Evolutionary conservation across 2,113 vertebrate species (phyloP).

Genomic region (Anseranas semipalmata): DNA sequence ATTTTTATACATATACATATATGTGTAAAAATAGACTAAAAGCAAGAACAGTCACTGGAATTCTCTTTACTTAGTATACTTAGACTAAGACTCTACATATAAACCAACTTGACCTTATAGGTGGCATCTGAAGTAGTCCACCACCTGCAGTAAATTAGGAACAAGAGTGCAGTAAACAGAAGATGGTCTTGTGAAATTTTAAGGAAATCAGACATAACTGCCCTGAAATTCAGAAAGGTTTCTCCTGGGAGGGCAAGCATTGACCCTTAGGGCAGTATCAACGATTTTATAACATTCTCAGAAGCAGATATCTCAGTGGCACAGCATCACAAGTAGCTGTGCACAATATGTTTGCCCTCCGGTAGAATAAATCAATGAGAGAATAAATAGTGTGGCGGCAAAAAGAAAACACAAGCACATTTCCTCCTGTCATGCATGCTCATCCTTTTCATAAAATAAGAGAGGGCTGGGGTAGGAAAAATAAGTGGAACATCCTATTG

Average conservation of each 20-base stretch:
- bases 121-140: not conserved
- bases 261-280: not conserved
- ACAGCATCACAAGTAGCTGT: not conserved
- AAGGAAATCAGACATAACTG: not conserved
- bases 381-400: not conserved
- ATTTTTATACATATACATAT: not conserved
- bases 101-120: not conserved
- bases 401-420: not conserved
- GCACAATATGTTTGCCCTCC: slow-evolving; percentile 17
- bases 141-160: slow-evolving; percentile 20
- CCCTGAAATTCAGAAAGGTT: not conserved
- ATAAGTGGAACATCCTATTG: not conserved
- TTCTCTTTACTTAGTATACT: not conserved
- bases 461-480: not conserved
- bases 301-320: not conserved
- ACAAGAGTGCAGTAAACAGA: not conserved
- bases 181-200: not conserved
- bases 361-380: slow-evolving; percentile 22
- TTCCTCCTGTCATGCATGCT: not conserved
- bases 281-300: not conserved
- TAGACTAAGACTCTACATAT: not conserved
- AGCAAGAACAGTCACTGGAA: not conserved
- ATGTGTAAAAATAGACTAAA: not conserved
- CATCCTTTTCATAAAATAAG: not conserved
- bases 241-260: not conserved